These are phyloP conservation scores for Halichoerus grypus DNA, from an alignment of 2,113 vertebrate genomes.

Conservation along the genomic window DNA sequence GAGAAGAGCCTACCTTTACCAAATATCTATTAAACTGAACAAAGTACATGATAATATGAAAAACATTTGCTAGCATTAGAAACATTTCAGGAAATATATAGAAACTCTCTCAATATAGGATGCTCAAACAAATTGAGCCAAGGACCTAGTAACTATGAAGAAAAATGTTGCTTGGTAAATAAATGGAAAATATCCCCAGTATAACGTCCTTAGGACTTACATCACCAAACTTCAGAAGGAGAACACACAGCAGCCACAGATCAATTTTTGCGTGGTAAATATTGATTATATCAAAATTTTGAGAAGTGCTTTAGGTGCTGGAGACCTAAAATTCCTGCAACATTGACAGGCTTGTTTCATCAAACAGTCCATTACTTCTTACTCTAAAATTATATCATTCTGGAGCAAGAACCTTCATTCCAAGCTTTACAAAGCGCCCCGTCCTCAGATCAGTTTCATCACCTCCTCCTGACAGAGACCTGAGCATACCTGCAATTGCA, in stretches of 20 bases:
- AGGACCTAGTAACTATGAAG: not conserved
- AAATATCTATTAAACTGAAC: not conserved
- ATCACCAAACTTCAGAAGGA: not conserved
- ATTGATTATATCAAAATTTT: not conserved
- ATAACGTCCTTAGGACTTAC: not conserved
- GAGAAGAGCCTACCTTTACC: not conserved
- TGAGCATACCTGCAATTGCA: not conserved
- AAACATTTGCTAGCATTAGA: not conserved
- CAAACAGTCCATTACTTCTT: not conserved
- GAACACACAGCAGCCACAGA: not conserved
- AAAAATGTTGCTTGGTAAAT: not conserved
- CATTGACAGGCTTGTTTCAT: not conserved
- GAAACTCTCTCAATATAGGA: not conserved
- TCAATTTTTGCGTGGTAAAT: not conserved
- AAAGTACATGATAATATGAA: not conserved
- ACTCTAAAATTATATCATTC: not conserved
- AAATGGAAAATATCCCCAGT: not conserved
- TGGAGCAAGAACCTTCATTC: not conserved
- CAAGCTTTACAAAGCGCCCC: not conserved
- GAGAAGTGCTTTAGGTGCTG: too few species aligned
- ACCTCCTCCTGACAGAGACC: not conserved
- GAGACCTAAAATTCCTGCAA: too few species aligned
- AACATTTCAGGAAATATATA: not conserved
- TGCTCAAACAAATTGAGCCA: not conserved
- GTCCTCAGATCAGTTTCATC: not conserved